Conservation (phyloP, 2,113 vertebrate species). For the pig (Sus scrofa) region DNA sequence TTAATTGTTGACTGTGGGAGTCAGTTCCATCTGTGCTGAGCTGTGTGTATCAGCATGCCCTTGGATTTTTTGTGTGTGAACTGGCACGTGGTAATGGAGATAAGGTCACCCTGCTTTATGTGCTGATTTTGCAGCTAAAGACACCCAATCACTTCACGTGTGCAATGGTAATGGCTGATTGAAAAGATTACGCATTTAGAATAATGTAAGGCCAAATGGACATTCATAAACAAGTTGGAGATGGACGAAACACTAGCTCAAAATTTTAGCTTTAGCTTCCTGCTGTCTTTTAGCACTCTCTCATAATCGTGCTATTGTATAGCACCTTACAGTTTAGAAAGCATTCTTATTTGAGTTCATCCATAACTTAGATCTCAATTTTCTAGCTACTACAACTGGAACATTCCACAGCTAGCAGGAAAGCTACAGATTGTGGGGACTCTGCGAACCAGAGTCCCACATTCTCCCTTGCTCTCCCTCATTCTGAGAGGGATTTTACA, state of each 20-base stretch:
- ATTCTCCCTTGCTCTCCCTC: background rate
- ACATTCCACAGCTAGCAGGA: background rate
- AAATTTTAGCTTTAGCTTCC: background rate
- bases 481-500: background rate
- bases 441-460: background rate
- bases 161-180: background rate
- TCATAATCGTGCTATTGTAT: background rate
- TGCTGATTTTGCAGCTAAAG: slow-evolving; percentile 37
- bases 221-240: background rate
- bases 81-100: background rate
- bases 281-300: background rate
- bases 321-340: background rate
- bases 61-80: slow-evolving; percentile 15
- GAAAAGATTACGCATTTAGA: background rate
- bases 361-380: slow-evolving; percentile 26
- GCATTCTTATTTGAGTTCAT: background rate
- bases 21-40: slow-evolving; percentile 35
- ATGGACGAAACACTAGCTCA: background rate
- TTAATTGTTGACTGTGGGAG: background rate
- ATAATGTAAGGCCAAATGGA: background rate
- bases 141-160: background rate
- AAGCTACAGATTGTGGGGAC: background rate
- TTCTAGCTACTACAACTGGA: background rate
- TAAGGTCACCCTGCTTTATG: background rate
- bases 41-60: background rate